phyloP scores from a whole-genome alignment of 1,140 invertebrate species.

The Camponotus pennsylvanicus region DNA sequence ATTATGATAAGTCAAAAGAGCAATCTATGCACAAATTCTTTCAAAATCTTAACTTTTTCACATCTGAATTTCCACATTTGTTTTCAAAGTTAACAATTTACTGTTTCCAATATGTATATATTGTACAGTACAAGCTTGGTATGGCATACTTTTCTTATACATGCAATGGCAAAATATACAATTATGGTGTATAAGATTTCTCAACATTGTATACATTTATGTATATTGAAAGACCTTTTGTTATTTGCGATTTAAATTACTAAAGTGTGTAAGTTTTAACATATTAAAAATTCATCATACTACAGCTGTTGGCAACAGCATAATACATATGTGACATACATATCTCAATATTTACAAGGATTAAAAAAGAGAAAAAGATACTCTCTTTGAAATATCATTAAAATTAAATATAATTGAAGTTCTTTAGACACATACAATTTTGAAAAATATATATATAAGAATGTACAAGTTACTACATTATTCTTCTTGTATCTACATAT shows the following conservation, averaged over 20 bases:
- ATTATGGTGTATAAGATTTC: not conserved
- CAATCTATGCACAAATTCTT: not conserved
- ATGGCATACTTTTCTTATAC: constrained; percentile 80
- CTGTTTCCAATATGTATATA: constrained; percentile 2
- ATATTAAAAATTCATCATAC: constrained; percentile 15
- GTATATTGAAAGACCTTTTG: not conserved
- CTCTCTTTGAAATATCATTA: not conserved
- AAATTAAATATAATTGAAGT: not conserved
- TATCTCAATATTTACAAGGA: not conserved
- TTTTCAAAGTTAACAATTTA: constrained; percentile 21
- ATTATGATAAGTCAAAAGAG: constrained; percentile 59
- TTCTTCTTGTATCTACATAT: not conserved
- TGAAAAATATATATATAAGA: not conserved
- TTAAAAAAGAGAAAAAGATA: constrained; percentile 20
- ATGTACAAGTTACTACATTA: constrained; percentile 28
- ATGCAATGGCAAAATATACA: constrained; percentile 55
- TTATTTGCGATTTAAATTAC: constrained; percentile 17
- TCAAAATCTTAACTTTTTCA: constrained; percentile 1
- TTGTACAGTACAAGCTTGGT: constrained; percentile 77
- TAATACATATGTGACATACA: not conserved
- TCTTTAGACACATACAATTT: constrained; percentile 4
- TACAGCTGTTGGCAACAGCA: not conserved
- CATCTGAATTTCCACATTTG: constrained; percentile 6
- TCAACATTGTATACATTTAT: no score
- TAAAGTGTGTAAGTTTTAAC: not conserved